Conservation (phyloP, 2,113 vertebrate genomes). For the Ginglymostoma cirratum region DNA sequence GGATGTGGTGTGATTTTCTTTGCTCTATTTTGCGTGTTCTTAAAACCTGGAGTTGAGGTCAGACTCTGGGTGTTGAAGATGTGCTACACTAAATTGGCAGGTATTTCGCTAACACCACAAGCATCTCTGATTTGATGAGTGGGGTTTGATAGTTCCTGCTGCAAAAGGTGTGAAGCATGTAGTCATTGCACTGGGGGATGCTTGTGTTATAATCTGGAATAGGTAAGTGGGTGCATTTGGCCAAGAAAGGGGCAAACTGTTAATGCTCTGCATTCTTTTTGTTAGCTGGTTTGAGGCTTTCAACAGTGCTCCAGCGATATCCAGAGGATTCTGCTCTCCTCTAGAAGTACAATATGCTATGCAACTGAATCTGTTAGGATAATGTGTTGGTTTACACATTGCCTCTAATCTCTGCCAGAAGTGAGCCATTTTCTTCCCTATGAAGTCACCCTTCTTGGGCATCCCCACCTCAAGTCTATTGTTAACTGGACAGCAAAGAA, state of each 20-base stretch:
- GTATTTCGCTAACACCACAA: constrained; percentile 30
- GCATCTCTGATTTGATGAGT: background rate
- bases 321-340: background rate
- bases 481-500: background rate
- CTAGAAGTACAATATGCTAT: background rate
- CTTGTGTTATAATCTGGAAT: background rate
- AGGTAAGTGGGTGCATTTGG: background rate
- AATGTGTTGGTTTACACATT: background rate
- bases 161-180: background rate
- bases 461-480: background rate
- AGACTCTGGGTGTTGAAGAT: constrained; percentile 13
- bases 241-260: background rate
- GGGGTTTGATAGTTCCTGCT: constrained; percentile 24
- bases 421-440: background rate
- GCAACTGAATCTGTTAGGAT: background rate
- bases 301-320: background rate
- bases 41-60: constrained; percentile 7
- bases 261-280: background rate
- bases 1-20: background rate
- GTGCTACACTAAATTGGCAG: constrained; percentile 28
- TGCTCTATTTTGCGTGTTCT: background rate
- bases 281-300: background rate
- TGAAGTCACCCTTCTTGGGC: background rate
- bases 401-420: background rate
- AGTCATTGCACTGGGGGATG: background rate